phyloP scores from a whole-genome alignment of 2,113 vertebrate species.

The Gobio gobio region DNA sequence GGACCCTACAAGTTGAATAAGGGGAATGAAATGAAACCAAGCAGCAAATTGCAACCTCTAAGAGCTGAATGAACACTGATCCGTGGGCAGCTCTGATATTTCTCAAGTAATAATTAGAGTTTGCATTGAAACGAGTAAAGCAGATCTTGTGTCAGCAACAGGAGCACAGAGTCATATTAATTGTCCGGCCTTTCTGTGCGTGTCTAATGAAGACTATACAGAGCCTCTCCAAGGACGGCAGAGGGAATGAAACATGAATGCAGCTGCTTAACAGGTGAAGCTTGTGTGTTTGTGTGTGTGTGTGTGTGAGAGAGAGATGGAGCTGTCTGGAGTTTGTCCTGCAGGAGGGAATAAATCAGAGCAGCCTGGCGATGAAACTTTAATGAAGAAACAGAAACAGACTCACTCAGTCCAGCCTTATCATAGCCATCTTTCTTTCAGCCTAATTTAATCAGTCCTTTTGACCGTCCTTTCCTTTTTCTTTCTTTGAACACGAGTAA shows the following conservation, averaged over 20 bases:
- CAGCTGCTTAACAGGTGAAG: conserved; percentile 25
- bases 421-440: conserved; percentile 19
- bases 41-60: neutral
- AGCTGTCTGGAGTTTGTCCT: conserved; percentile 46
- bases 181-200: neutral
- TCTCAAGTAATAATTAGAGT: neutral
- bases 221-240: neutral
- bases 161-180: neutral
- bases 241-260: conserved; percentile 31
- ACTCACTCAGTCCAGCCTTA: conserved; percentile 42
- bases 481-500: neutral
- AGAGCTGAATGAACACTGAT: neutral
- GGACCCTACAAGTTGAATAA: neutral
- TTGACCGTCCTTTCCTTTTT: neutral
- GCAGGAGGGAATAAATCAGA: conserved; percentile 51
- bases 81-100: neutral
- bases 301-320: conserved; percentile 25
- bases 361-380: conserved; percentile 45
- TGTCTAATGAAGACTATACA: neutral
- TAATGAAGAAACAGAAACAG: conserved; percentile 49
- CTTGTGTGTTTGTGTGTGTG: conserved; percentile 7
- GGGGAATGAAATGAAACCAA: neutral
- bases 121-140: neutral
- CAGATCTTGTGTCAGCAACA: neutral
- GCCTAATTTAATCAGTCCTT: conserved; percentile 6